phyloP scores from a whole-genome alignment of 2,113 vertebrate species.

The Macrotus californicus region DNA sequence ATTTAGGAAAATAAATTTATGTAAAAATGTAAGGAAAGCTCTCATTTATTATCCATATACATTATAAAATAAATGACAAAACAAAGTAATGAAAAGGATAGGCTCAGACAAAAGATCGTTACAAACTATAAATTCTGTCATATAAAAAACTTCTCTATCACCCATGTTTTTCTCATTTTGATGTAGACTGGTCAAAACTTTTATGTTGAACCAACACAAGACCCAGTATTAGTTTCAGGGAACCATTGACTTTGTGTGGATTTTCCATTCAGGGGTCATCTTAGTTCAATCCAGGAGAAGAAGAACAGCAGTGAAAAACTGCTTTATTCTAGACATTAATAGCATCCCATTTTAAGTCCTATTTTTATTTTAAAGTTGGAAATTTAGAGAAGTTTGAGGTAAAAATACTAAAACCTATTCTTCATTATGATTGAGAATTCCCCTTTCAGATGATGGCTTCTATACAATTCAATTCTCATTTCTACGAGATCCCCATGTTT shows the following conservation, averaged over 20 bases:
- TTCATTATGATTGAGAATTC: background rate
- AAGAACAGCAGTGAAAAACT: background rate
- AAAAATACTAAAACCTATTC: background rate
- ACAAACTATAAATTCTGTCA: background rate
- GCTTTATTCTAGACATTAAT: background rate
- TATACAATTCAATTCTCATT: background rate
- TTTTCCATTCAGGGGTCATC: background rate
- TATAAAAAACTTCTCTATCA: background rate
- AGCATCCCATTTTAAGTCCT: background rate
- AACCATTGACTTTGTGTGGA: background rate
- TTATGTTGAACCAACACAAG: background rate
- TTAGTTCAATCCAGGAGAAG: background rate
- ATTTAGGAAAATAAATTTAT: conserved; percentile 30
- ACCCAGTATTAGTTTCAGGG: background rate
- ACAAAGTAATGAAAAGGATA: background rate
- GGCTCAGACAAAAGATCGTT: background rate
- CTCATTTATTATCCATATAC: background rate
- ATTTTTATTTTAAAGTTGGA: background rate
- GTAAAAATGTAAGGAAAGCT: background rate
- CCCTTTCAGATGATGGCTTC: background rate
- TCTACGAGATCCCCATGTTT: background rate
- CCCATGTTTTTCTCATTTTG: background rate
- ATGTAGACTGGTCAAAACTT: background rate
- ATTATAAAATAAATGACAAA: background rate
- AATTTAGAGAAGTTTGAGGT: background rate